A percentile compares a stretch with the other conserved stretches of the same genome.
Evolutionary conservation across 1,140 invertebrate species (phyloP).

Genomic region (Drosophila sp.): DNA sequence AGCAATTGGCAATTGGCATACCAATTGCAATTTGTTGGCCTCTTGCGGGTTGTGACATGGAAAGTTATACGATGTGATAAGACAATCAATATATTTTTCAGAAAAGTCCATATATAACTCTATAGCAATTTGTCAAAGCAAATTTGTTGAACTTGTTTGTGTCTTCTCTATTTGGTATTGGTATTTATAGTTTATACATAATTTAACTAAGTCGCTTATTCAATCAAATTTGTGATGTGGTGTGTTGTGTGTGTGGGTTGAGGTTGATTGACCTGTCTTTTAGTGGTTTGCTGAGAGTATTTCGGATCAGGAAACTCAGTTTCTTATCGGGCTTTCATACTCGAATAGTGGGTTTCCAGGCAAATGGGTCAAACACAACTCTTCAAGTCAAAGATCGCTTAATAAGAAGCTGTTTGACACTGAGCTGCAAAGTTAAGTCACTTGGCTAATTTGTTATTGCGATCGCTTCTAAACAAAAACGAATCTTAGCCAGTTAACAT

Average conservation of each 20-base stretch:
- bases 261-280: background rate
- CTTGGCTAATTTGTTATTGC: no score
- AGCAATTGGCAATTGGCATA: constrained; percentile 15
- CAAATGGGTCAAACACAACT: no score
- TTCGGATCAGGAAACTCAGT: no score
- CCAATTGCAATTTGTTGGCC: constrained; percentile 47
- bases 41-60: constrained; percentile 62
- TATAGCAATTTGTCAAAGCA: constrained; percentile 53
- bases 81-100: constrained; percentile 80
- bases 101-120: constrained; percentile 10
- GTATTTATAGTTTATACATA: constrained; percentile 12
- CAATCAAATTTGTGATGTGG: background rate
- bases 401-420: no score
- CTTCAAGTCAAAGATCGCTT: no score
- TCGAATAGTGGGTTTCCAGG: no score
- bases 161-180: background rate
- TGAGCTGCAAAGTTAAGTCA: no score
- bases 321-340: no score
- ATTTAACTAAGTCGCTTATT: background rate
- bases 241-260: background rate
- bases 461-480: no score
- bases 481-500: no score
- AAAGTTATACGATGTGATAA: constrained; percentile 80
- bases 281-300: no score
- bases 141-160: constrained; percentile 36